Base-by-base conservation (phyloP, 1,140 invertebrate species). In the Drosophila seguyi region DNA sequence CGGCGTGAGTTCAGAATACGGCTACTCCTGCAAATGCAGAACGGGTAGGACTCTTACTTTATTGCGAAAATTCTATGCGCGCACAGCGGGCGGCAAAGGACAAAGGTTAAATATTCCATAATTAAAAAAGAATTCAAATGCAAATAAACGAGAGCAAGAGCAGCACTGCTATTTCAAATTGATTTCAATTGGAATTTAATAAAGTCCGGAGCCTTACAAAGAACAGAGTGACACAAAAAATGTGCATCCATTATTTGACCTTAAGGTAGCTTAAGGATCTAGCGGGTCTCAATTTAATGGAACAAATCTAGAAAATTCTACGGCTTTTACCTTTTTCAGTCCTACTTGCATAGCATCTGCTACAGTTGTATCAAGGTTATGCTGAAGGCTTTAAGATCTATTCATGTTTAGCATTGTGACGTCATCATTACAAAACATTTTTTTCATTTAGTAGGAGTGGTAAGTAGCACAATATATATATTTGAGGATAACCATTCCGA, bases 1-100 rank as follows among this genome's bases (percentile, higher is more conserved):
- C 92, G 84, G 0, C 92, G 80, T 0, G 92, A 93, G 20, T 68
- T 84, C 1, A 93, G 47, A 2, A 87, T 75, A 6, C 91, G 81
- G 27, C 92, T 92, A 67, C 82, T 88, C 41, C 88, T 90, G 78
- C 27, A 6, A 7, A 27, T 4, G 22, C 14, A 0, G 16, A 25
- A 27, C 16, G 25, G 2, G 2, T 29, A 29, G 42, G 6, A 11
- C 18, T 20, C n/a, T 2, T 6, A 3, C 18, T 20, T 18, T 44
- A 44, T 13, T 44, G 42, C 4, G 18, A 20, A 20, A 10, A 20
- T 18, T 20, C 10, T 10, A 5, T 11, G 8, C 18, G 10, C n/a
- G 41, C 41, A 25, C 42, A 45, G 42, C 42, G 42, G 29, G 14
- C 10, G 20, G 16, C 20, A 13, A 6, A 27, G 36, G 20, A 18